These are phyloP conservation scores for Mirza zaza DNA, from an alignment of 2,113 vertebrate species.

Conservation along the genomic window DNA sequence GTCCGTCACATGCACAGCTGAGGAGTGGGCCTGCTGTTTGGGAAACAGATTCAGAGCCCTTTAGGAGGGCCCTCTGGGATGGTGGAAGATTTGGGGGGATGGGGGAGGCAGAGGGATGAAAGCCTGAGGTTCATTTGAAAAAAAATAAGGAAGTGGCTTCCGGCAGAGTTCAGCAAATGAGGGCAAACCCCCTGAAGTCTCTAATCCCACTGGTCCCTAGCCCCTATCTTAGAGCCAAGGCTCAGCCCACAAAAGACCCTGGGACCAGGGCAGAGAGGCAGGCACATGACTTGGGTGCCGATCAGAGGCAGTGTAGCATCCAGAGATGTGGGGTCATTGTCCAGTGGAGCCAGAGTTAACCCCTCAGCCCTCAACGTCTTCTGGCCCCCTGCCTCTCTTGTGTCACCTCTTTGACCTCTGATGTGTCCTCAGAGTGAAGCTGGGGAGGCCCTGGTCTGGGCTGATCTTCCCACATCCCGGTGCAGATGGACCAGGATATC, in stretches of 20 bases:
- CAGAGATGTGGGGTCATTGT: background rate
- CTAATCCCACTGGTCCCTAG: background rate
- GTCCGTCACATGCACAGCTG: background rate
- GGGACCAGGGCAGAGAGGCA: background rate
- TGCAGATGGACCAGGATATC: background rate
- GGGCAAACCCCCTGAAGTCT: background rate
- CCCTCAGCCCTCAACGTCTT: background rate
- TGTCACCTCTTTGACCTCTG: background rate
- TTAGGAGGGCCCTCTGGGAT: background rate
- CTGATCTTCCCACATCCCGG: background rate
- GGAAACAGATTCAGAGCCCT: constrained; percentile 8
- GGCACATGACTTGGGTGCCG: background rate
- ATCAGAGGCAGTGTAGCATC: background rate
- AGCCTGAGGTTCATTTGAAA: constrained; percentile 19
- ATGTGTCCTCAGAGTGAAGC: background rate
- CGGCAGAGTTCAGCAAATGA: constrained; percentile 16
- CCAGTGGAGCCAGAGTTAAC: background rate
- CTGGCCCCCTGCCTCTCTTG: background rate
- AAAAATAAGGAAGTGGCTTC: background rate
- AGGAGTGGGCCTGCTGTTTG: background rate
- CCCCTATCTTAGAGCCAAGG: background rate
- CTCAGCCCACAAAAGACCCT: background rate
- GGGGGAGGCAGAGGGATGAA: background rate
- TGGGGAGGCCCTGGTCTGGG: background rate
- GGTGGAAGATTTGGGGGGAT: background rate